phyloP scores from a whole-genome alignment of 2,888 invertebrate species.

The Cosmorhoe ocellata region DNA sequence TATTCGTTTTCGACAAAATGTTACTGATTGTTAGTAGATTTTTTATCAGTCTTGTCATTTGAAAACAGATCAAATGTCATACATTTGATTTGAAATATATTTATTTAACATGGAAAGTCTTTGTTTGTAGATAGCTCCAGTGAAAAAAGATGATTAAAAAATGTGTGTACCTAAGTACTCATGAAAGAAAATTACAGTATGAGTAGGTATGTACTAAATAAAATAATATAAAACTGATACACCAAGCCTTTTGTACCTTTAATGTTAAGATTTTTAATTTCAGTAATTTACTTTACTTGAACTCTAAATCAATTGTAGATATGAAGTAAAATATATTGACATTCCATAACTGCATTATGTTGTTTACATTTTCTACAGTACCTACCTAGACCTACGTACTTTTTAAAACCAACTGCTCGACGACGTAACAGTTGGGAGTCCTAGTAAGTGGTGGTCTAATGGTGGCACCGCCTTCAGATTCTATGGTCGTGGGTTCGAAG shows the following conservation, averaged over 20 bases:
- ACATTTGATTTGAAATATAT: slow-evolving; percentile 83
- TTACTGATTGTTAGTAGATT: slow-evolving; percentile 81
- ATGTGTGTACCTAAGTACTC: slow-evolving; percentile 44
- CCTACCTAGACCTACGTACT: too few species aligned
- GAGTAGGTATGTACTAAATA: slow-evolving; percentile 47
- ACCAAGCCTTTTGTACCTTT: slow-evolving; percentile 61
- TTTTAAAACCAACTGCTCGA: too few species aligned
- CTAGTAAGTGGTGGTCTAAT: too few species aligned
- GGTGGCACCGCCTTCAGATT: too few species aligned
- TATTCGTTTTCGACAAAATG: slow-evolving; percentile 79
- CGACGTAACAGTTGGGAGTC: too few species aligned
- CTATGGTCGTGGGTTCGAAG: too few species aligned
- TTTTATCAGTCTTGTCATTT: slow-evolving; percentile 79
- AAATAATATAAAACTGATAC: slow-evolving; percentile 54
- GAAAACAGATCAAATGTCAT: slow-evolving; percentile 80
- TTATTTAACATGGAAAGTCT: slow-evolving; percentile 81
- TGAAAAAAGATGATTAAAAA: slow-evolving; percentile 54
- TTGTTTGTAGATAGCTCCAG: slow-evolving; percentile 81
- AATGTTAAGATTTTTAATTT: slow-evolving; percentile 74
- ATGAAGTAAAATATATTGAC: slow-evolving; percentile 81
- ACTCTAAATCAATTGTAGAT: slow-evolving; percentile 76
- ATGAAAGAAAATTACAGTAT: slow-evolving; percentile 39
- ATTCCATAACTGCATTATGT: slow-evolving; percentile 78
- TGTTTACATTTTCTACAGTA: slow-evolving; percentile 71
- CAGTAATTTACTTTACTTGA: slow-evolving; percentile 72